A percentile compares a stretch with the other conserved stretches of the same genome.
Conservation (phyloP, 2,888 invertebrate genomes). For the Conops quadrifasciatus region DNA sequence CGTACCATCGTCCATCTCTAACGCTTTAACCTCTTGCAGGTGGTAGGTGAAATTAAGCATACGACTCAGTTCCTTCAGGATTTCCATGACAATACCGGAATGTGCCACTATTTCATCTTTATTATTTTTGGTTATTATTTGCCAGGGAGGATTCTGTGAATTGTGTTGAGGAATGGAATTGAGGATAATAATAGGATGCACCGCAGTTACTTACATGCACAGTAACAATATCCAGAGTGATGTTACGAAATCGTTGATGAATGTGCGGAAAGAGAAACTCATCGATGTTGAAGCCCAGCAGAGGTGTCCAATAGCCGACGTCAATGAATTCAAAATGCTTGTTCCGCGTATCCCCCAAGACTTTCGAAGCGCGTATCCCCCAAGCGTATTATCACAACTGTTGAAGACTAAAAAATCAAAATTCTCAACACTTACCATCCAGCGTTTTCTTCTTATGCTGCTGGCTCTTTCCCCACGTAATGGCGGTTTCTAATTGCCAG, state of each 20-base stretch:
- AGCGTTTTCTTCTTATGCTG: constrained; percentile 49
- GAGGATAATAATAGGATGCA: too few relatives aligned
- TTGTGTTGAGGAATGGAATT: neutral
- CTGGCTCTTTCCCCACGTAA: constrained; percentile 69
- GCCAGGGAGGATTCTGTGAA: constrained; percentile 88
- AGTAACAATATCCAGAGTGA: constrained; percentile 76
- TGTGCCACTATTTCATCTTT: constrained; percentile 67
- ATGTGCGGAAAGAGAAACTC: constrained; percentile 84
- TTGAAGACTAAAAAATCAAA: neutral
- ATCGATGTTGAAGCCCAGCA: constrained; percentile 72
- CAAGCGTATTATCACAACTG: neutral
- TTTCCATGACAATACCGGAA: constrained; percentile 80
- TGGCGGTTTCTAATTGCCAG: constrained; percentile 69
- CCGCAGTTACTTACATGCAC: constrained; percentile 74
- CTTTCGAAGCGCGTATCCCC: neutral
- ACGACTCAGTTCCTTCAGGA: constrained; percentile 77
- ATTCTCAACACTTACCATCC: constrained; percentile 37
- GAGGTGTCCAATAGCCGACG: constrained; percentile 80
- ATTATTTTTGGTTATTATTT: constrained; percentile 72
- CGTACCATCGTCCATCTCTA: constrained; percentile 41
- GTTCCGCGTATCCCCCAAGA: constrained; percentile 46
- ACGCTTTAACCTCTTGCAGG: constrained; percentile 52
- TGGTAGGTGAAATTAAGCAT: constrained; percentile 79
- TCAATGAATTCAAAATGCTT: constrained; percentile 62
- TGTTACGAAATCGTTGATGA: constrained; percentile 79